These are phyloP conservation scores for Galleria mellonella DNA, from an alignment of 1,140 invertebrate species.

Conservation along the genomic window DNA sequence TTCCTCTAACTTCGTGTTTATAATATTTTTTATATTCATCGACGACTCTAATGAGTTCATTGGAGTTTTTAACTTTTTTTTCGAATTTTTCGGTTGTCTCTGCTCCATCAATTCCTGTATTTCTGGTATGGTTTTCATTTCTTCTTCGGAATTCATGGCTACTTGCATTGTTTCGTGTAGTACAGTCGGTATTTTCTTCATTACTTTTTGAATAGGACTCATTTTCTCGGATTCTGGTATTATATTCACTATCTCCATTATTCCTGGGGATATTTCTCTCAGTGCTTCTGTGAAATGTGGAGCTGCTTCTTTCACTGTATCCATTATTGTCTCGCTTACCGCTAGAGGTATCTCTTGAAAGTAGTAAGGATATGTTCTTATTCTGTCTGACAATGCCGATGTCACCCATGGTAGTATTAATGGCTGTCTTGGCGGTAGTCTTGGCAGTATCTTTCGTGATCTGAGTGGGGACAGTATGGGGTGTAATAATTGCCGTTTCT, in stretches of 20 bases:
- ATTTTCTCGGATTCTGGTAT: conserved; percentile 39
- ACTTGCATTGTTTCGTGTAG: conserved; percentile 56
- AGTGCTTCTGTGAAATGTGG: conserved; percentile 57
- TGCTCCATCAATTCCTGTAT: conserved; percentile 14
- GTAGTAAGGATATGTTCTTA: conserved; percentile 63
- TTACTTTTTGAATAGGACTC: conserved; percentile 43
- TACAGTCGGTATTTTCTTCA: conserved; percentile 50
- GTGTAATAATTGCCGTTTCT: conserved; percentile 48
- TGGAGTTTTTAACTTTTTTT: conserved; percentile 25
- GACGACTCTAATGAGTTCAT: conserved; percentile 31
- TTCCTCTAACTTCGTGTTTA: conserved; percentile 48
- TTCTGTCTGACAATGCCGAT: conserved; percentile 51
- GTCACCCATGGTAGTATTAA: conserved; percentile 58
- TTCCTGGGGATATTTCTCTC: conserved; percentile 59
- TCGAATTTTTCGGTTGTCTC: conserved; percentile 19
- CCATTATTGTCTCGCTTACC: conserved; percentile 59
- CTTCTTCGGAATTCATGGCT: conserved; percentile 34
- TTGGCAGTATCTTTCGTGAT: conserved; percentile 25
- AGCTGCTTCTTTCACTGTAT: conserved; percentile 54
- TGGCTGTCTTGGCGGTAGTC: conserved; percentile 47
- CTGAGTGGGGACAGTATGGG: conserved; percentile 39
- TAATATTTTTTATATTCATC: conserved; percentile 39
- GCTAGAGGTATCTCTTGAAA: conserved; percentile 65
- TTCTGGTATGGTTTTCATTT: conserved; percentile 21
- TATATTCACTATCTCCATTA: conserved; percentile 59